Conservation (phyloP, 2,888 invertebrate genomes). For the Campopleginae sp. region DNA sequence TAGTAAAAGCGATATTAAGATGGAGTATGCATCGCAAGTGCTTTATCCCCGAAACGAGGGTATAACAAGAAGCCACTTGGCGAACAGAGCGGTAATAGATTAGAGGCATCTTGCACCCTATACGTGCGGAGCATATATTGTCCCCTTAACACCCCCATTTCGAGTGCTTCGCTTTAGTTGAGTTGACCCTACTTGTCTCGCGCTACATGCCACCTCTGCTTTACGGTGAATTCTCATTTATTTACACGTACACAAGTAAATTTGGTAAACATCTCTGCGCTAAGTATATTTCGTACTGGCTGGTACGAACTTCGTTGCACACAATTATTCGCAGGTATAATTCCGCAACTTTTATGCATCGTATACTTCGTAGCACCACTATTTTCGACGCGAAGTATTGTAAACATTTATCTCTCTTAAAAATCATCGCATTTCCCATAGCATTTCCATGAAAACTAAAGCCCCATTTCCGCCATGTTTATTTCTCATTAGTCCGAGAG, state of each 20-base stretch:
- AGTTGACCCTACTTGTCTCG: slow-evolving; percentile 82
- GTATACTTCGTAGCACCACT: neutral
- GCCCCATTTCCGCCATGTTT: neutral
- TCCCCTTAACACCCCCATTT: slow-evolving; percentile 81
- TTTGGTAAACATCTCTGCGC: neutral
- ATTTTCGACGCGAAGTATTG: neutral
- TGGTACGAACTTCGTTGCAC: neutral
- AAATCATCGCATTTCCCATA: slow-evolving; percentile 1
- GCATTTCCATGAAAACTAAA: neutral
- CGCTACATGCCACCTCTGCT: slow-evolving; percentile 27
- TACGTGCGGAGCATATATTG: slow-evolving; percentile 76
- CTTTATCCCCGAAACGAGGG: slow-evolving; percentile 76
- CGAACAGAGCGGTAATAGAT: slow-evolving; percentile 80
- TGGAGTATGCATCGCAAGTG: slow-evolving; percentile 54
- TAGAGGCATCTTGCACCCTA: slow-evolving; percentile 81
- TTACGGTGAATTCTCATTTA: slow-evolving; percentile 25
- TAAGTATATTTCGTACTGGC: neutral
- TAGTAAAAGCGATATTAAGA: slow-evolving; percentile 12
- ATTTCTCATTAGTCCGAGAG: neutral
- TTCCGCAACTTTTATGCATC: slow-evolving; percentile 1
- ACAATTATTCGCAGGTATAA: neutral
- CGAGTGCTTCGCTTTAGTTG: slow-evolving; percentile 79
- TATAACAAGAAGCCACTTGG: slow-evolving; percentile 83
- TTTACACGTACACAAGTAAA: slow-evolving; percentile 7
- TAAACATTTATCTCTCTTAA: neutral